phyloP scores from a whole-genome alignment of 2,888 invertebrate genomes.

The Lymantria monacha region DNA sequence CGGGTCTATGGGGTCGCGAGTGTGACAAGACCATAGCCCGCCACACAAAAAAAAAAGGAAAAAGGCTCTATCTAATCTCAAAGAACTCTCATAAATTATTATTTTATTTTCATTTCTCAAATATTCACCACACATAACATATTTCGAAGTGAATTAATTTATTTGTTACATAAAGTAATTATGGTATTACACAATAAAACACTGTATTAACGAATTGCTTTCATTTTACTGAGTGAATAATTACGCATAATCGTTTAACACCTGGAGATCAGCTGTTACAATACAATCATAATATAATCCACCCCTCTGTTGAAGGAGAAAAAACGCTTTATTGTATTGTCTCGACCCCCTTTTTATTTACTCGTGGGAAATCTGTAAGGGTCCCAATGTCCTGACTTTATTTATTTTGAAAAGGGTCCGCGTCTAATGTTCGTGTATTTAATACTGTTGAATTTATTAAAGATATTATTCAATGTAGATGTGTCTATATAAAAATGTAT shows the following conservation, averaged over 20 bases:
- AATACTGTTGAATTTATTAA: neutral
- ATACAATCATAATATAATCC: constrained; percentile 1
- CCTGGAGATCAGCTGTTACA: constrained; percentile 14
- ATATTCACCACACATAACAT: too few relatives aligned
- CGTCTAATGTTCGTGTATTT: neutral
- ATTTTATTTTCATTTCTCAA: too few relatives aligned
- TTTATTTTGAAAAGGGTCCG: neutral
- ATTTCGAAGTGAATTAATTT: too few relatives aligned
- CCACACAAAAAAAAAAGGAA: too few relatives aligned
- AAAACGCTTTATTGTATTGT: neutral
- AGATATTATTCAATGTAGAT: neutral
- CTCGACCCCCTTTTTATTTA: constrained; percentile 1
- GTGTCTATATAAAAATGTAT: too few relatives aligned
- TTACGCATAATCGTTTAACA: constrained; percentile 13
- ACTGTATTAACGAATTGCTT: constrained; percentile 7
- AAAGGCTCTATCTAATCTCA: too few relatives aligned
- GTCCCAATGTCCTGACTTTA: neutral
- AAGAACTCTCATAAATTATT: too few relatives aligned
- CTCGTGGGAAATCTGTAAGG: neutral
- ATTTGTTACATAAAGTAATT: too few relatives aligned
- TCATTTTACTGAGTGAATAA: constrained; percentile 15
- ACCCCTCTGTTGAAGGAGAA: constrained; percentile 6
- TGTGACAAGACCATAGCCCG: too few relatives aligned
- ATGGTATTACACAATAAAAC: too few relatives aligned
- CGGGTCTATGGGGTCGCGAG: too few relatives aligned